Percentiles rank a stretch among this genome's conserved stretches.
Evolutionary conservation across 2,888 invertebrate species (phyloP).

Genomic region (Neocrepidodera transversa): DNA sequence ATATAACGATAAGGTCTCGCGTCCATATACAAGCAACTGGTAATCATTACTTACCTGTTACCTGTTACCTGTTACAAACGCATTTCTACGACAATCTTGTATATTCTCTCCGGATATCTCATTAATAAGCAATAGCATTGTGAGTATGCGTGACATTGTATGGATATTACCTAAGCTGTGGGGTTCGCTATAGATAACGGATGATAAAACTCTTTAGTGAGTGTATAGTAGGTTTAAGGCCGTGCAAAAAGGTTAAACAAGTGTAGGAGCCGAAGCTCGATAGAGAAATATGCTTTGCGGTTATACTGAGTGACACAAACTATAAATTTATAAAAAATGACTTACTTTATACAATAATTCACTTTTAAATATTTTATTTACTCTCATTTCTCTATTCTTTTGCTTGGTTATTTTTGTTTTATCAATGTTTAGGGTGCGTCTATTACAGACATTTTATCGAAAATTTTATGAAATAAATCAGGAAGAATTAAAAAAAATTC

Average conservation of each 20-base stretch:
- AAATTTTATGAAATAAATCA: too few species aligned
- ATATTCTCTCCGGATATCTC: slow-evolving; percentile 51
- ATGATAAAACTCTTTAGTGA: slow-evolving; percentile 51
- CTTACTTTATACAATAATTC: too few species aligned
- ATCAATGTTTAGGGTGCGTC: too few species aligned
- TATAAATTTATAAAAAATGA: too few species aligned
- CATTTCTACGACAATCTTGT: slow-evolving; percentile 47
- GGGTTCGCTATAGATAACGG: slow-evolving; percentile 53
- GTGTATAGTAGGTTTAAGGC: slow-evolving; percentile 6
- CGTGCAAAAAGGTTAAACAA: slow-evolving; percentile 45
- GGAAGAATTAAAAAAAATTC: too few species aligned
- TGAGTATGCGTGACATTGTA: slow-evolving; percentile 60
- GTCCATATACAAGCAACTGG: slow-evolving; percentile 45
- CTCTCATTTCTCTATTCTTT: too few species aligned
- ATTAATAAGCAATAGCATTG: slow-evolving; percentile 60
- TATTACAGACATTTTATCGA: too few species aligned
- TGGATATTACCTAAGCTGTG: slow-evolving; percentile 57
- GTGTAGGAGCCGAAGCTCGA: slow-evolving; percentile 41
- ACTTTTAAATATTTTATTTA: too few species aligned
- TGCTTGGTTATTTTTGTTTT: too few species aligned
- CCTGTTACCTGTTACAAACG: slow-evolving; percentile 47
- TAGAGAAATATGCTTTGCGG: slow-evolving; percentile 35
- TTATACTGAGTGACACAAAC: too few species aligned
- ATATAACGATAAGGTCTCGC: slow-evolving; percentile 36
- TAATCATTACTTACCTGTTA: slow-evolving; percentile 46